Percentiles rank a stretch among this genome's conserved stretches.
Conservation (phyloP, 2,888 invertebrate species). For the Ectemnius continuus region DNA sequence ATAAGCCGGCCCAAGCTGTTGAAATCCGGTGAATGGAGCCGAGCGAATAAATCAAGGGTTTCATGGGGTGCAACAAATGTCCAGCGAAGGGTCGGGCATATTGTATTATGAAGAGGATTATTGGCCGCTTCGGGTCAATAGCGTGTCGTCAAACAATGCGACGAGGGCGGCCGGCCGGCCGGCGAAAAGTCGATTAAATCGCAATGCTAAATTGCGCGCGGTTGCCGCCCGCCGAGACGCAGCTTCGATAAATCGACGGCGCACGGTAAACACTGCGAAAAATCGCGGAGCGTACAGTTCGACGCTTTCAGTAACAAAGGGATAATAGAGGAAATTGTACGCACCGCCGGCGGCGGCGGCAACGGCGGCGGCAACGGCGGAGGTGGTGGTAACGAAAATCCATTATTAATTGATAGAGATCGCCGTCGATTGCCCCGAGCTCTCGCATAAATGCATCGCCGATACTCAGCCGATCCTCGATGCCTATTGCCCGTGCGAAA, state of each 20-base stretch:
- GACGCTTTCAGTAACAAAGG: slow-evolving; percentile 15
- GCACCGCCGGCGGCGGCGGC: not conserved
- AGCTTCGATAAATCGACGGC: not conserved
- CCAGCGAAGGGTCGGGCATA: too few relatives aligned
- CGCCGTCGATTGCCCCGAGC: not conserved
- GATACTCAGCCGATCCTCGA: not conserved
- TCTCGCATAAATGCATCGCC: not conserved
- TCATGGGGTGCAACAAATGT: too few relatives aligned
- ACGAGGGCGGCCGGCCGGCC: not conserved
- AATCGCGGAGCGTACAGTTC: slow-evolving; percentile 9
- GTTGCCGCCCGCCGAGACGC: not conserved
- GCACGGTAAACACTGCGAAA: slow-evolving; percentile 11
- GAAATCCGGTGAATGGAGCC: too few relatives aligned
- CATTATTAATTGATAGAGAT: not conserved
- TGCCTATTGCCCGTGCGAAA: too few relatives aligned
- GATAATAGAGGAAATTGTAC: slow-evolving; percentile 6
- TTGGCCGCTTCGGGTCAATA: not conserved
- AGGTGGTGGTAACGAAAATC: not conserved
- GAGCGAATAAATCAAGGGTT: too few relatives aligned
- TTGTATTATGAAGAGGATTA: too few relatives aligned
- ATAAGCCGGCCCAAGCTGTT: too few relatives aligned
- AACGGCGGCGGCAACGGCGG: too few relatives aligned
- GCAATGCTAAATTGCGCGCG: not conserved
- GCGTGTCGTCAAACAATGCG: not conserved
- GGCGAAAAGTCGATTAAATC: slow-evolving; percentile 8